Evolutionary conservation across 2,113 vertebrate species (phyloP).

Genomic region (Agapornis roseicollis): DNA sequence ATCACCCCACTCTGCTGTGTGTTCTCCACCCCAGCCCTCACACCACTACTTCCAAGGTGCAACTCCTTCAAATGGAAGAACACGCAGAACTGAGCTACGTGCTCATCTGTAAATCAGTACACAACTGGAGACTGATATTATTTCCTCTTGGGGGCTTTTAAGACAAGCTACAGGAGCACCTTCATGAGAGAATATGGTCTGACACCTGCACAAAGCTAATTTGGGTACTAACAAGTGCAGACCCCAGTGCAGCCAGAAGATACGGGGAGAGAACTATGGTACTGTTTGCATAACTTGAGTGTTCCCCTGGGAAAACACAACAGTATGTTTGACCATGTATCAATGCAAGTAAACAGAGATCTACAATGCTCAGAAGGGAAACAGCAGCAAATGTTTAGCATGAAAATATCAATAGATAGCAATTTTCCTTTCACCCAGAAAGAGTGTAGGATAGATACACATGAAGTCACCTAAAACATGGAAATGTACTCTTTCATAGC

Average conservation of each 20-base stretch:
- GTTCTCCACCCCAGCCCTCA: background rate
- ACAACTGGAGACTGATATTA: background rate
- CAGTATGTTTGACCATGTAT: background rate
- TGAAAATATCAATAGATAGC: background rate
- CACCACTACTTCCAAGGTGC: background rate
- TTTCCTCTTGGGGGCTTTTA: background rate
- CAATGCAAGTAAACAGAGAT: background rate
- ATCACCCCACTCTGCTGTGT: background rate
- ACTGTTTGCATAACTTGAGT: background rate
- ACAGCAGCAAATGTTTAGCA: background rate
- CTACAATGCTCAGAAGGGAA: background rate
- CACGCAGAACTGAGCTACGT: background rate
- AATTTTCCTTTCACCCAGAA: constrained; percentile 12
- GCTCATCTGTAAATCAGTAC: background rate
- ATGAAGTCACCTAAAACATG: background rate
- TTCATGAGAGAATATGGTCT: background rate
- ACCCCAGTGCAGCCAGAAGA: rapidly evolving
- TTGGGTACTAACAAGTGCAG: background rate
- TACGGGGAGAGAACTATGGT: background rate
- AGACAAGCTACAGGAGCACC: background rate
- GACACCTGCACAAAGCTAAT: background rate
- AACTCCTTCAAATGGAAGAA: background rate
- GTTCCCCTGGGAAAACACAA: background rate
- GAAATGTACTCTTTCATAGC: background rate
- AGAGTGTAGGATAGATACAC: background rate